phyloP scores from a whole-genome alignment of 1,140 invertebrate genomes.

The Megathymus violae region DNA sequence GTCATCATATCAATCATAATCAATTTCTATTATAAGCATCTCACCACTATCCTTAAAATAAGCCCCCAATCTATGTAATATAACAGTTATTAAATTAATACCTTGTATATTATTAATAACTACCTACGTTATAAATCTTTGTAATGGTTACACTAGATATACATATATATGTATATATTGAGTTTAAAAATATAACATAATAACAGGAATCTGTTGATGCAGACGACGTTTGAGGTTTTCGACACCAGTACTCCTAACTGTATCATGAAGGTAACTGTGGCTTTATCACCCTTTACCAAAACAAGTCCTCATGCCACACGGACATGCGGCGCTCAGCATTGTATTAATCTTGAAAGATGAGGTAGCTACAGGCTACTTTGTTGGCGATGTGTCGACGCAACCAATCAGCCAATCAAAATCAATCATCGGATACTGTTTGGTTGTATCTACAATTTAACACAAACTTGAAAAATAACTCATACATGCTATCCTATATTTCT shows the following conservation, averaged over 20 bases:
- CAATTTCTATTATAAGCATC: neutral
- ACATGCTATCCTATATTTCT: slow-evolving; percentile 16
- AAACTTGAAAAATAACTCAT: slow-evolving; percentile 69
- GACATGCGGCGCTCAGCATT: slow-evolving; percentile 48
- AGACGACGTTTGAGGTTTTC: neutral
- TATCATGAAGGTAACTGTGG: too few relatives aligned
- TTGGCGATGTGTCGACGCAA: slow-evolving; percentile 71
- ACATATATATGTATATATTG: too few relatives aligned
- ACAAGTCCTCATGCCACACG: slow-evolving; percentile 45
- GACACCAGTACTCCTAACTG: slow-evolving; percentile 25
- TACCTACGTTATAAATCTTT: too few relatives aligned
- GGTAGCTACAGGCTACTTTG: slow-evolving; percentile 66
- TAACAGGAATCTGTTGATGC: neutral
- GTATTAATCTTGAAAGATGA: slow-evolving; percentile 58
- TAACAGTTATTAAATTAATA: too few relatives aligned
- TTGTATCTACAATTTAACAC: slow-evolving; percentile 83
- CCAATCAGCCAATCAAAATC: slow-evolving; percentile 83
- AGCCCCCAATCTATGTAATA: slow-evolving; percentile 8
- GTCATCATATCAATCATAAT: too few relatives aligned
- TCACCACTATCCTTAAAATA: neutral
- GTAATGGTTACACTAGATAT: too few relatives aligned
- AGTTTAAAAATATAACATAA: slow-evolving; percentile 3
- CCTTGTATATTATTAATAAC: too few relatives aligned
- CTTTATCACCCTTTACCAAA: slow-evolving; percentile 60
- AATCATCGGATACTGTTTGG: slow-evolving; percentile 82